These are phyloP conservation scores for Beroe forskalii DNA, from an alignment of 37 sponge, comb jelly and placozoan genomes.

Conservation along the genomic window DNA sequence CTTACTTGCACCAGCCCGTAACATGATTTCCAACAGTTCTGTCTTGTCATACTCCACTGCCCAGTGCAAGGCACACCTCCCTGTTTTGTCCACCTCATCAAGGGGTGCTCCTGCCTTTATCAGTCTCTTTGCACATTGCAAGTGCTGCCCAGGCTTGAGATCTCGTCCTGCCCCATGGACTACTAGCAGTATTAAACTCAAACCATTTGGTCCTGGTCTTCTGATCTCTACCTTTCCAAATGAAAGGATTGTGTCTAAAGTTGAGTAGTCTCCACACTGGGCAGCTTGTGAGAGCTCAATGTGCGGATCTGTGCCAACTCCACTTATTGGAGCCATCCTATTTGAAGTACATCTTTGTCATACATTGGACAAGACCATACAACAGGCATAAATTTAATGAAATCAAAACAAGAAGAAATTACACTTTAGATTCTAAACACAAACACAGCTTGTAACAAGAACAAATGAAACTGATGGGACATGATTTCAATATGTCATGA, in stretches of 20 bases:
- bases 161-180: conserved; percentile 41
- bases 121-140: conserved; percentile 31
- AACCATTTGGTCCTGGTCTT: conserved; percentile 61
- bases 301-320: conserved; percentile 36
- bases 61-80: conserved; percentile 29
- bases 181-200: conserved; percentile 8
- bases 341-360: neutral
- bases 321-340: conserved; percentile 52
- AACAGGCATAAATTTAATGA: too few species aligned
- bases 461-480: too few species aligned
- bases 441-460: too few species aligned
- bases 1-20: conserved; percentile 8
- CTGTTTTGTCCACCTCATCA: conserved; percentile 42
- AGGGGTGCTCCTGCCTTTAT: conserved; percentile 39
- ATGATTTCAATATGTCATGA: too few species aligned
- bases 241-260: conserved; percentile 47
- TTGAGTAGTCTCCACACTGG: conserved; percentile 33
- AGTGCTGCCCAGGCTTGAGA: conserved; percentile 26
- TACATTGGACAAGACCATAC: too few species aligned
- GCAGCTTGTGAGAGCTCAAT: conserved; percentile 31
- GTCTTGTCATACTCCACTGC: conserved; percentile 33
- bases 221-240: conserved; percentile 64
- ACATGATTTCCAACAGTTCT: conserved; percentile 19
- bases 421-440: too few species aligned
- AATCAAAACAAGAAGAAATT: too few species aligned